These are phyloP conservation scores for Schmidtea mediterranea DNA, from an alignment of 1,140 invertebrate species.

Conservation along the genomic window DNA sequence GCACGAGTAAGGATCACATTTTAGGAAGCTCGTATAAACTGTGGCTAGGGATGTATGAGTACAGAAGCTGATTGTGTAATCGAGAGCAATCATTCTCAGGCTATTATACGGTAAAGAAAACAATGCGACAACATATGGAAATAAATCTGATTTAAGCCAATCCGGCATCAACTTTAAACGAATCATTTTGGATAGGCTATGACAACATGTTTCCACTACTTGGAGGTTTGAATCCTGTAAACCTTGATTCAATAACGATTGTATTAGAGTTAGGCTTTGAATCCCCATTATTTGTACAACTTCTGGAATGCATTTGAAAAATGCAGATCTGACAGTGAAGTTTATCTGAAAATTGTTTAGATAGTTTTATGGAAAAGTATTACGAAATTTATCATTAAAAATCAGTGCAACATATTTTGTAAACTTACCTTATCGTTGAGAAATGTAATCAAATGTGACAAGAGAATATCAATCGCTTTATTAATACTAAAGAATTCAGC, in stretches of 20 bases:
- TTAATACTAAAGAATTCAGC: too few species aligned
- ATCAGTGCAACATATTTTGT: neutral
- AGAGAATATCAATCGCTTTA: neutral
- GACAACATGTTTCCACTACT: neutral
- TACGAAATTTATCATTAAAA: neutral
- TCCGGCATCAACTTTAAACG: neutral
- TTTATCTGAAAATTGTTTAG: too few species aligned
- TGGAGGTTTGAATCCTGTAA: neutral
- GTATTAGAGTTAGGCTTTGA: slow-evolving; percentile 1
- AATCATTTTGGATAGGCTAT: neutral
- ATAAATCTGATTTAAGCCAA: neutral
- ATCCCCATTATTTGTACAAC: neutral
- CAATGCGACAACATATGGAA: neutral
- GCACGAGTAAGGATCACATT: neutral
- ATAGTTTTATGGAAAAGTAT: too few species aligned
- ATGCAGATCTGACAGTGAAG: neutral
- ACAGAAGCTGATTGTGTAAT: neutral
- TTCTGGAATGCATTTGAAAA: neutral
- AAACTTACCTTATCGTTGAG: slow-evolving; percentile 3
- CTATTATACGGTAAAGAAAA: neutral
- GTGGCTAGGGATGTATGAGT: neutral
- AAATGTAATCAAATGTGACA: slow-evolving; percentile 1
- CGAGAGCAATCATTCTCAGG: neutral
- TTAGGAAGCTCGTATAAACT: neutral
- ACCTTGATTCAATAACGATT: neutral